These are phyloP conservation scores for Zaprionus capensis DNA, from an alignment of 1,140 invertebrate genomes.

Conservation along the genomic window DNA sequence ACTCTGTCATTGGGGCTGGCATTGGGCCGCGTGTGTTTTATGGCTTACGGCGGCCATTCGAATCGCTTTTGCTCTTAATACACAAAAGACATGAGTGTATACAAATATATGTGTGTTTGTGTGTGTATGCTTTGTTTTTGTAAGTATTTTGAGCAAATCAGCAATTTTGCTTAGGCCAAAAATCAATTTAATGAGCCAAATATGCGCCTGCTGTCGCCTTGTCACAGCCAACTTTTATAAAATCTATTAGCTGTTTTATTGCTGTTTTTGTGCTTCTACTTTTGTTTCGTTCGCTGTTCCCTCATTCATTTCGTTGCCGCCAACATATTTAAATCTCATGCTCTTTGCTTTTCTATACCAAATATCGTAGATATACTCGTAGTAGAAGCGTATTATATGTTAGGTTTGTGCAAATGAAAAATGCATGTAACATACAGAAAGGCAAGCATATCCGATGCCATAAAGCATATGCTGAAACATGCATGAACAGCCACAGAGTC, in stretches of 20 bases:
- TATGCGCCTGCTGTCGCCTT: conserved; percentile 61
- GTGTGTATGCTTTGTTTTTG: background rate
- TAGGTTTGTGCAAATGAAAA: background rate
- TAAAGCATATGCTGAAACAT: conserved; percentile 2
- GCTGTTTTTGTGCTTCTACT: conserved; percentile 38
- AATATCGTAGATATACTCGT: background rate
- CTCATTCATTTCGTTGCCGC: conserved; percentile 9
- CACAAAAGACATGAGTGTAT: conserved; percentile 7
- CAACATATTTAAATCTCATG: conserved; percentile 11
- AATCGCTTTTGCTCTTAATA: conserved; percentile 57
- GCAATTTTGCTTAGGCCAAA: conserved; percentile 54
- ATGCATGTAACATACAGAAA: background rate
- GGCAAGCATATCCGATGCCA: background rate
- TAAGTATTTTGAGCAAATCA: conserved; percentile 59
- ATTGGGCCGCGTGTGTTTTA: conserved; percentile 78
- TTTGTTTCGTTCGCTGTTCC: conserved; percentile 44
- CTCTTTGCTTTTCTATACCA: background rate
- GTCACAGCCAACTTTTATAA: conserved; percentile 67
- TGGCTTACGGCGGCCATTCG: conserved; percentile 69
- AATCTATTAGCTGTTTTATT: conserved; percentile 73
- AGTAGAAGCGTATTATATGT: background rate
- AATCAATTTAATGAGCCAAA: conserved; percentile 73
- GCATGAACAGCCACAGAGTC: background rate
- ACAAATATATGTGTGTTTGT: conserved; percentile 1
- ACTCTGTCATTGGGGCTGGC: conserved; percentile 64